Base-by-base conservation (phyloP, 2,888 invertebrate species). In the Aquatica leii region DNA sequence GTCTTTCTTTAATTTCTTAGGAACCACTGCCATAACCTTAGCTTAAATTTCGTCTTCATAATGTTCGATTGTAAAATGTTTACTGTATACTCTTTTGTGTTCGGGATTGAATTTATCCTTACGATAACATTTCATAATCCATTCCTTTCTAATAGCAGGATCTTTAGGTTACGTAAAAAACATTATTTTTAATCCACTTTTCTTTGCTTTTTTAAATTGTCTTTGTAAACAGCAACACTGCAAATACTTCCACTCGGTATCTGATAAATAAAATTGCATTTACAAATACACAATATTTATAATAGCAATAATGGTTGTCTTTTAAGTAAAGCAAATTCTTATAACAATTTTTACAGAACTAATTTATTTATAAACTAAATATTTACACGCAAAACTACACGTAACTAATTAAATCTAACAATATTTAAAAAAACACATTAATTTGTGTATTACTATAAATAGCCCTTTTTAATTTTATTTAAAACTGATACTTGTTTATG, bases 31-130 rank as follows among this genome's bases (percentile, higher is more conserved):
- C 20, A 54, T 9, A 11, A 61, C 15, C 17, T 35, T 20, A 11
- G 61, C 61, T 43, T 61, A 6, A 43, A 61, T n/a, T 14, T n/a
- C 18, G 60, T 62, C 58, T 40, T 62, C 34, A 43, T n/a, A 62
- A 50, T 62, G 41, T 5, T 49, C 41, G 9, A 12, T 21, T n/a
- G 8, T 37, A 51, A 62, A 62, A 51, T 62, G 62, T 20, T 34
- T 59, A 40, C 50, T 60, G 20, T 58, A 62, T 31, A 62, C 51
- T 50, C 62, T 50, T 51, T 62, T 62, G 17, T 62, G 18, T 31
- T 49, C 1, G 2, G 57, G 40, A 20, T 59, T 41, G 9, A 17
- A 61, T 46, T 60, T 59, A 24, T 62, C 62, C 51, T 62, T 50
- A 11, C 59, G 43, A 37, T 51, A 52, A 40, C 62, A 60, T 12